phyloP scores from a whole-genome alignment of 2,888 invertebrate genomes.

The Napeogenes inachia region DNA sequence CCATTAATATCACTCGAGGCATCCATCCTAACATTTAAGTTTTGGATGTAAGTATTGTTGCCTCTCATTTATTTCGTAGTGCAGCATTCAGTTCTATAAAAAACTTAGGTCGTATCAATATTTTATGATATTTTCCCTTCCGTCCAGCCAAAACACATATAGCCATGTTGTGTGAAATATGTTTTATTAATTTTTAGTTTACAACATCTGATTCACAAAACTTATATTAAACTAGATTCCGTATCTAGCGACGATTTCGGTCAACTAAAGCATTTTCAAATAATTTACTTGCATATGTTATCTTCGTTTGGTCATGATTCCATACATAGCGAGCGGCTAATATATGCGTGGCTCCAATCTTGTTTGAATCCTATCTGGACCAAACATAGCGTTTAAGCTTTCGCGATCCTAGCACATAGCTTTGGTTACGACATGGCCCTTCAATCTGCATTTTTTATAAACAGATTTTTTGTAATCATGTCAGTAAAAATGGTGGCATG shows the following conservation, averaged over 20 bases:
- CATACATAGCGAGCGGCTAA: slow-evolving; percentile 13
- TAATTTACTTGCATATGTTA: slow-evolving; percentile 25
- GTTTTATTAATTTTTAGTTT: background rate
- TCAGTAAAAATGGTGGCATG: background rate
- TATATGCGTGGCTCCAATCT: slow-evolving; percentile 22
- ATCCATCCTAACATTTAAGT: no score
- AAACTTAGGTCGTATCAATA: no score
- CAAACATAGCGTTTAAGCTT: slow-evolving; percentile 25
- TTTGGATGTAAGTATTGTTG: no score
- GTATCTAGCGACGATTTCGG: slow-evolving; percentile 19
- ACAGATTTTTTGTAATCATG: background rate
- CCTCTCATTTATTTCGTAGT: no score
- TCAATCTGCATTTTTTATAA: slow-evolving; percentile 7
- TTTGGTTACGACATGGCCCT: slow-evolving; percentile 19
- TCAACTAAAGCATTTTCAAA: slow-evolving; percentile 21
- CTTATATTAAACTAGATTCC: slow-evolving; percentile 10
- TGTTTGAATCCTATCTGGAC: slow-evolving; percentile 26
- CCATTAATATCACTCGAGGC: no score
- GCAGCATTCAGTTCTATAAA: no score
- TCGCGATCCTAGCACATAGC: slow-evolving; percentile 23
- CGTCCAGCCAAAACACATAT: no score
- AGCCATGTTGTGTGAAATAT: background rate
- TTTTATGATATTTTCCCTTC: no score
- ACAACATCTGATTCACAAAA: background rate
- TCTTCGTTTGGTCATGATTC: slow-evolving; percentile 21